Evolutionary conservation across 1,140 invertebrate species (phyloP).

Genomic region (Micrasema longulum): DNA sequence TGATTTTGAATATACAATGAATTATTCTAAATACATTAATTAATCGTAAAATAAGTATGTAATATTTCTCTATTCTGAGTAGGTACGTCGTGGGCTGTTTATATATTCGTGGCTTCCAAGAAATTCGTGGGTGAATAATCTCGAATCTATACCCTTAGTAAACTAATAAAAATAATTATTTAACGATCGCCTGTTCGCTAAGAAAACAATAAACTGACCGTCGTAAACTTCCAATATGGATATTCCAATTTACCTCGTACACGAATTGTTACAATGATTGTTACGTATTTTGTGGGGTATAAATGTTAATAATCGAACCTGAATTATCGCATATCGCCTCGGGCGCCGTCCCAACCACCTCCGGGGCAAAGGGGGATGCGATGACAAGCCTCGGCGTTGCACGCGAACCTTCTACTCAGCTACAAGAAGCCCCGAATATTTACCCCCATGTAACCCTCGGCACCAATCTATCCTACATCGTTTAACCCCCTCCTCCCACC

Average conservation of each 20-base stretch:
- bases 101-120: no score
- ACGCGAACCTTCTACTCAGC: conserved; percentile 45
- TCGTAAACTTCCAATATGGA: conserved; percentile 21
- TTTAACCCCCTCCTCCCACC: conserved; percentile 52
- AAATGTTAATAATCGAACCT: conserved; percentile 41
- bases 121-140: no score
- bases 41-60: no score
- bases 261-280: conserved; percentile 26
- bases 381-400: conserved; percentile 47
- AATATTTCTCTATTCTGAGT: no score
- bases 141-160: no score
- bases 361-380: conserved; percentile 16
- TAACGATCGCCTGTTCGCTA: conserved; percentile 21
- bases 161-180: conserved; percentile 21
- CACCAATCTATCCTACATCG: conserved; percentile 52
- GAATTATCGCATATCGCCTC: conserved; percentile 44
- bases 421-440: conserved; percentile 11
- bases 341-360: conserved; percentile 42
- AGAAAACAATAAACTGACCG: conserved; percentile 34
- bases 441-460: conserved; percentile 26
- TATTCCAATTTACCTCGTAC: conserved; percentile 34
- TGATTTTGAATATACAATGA: no score
- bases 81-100: no score
- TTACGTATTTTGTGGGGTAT: conserved; percentile 21
- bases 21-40: no score